phyloP scores from a whole-genome alignment of 2,797 vertebrate species.

The Eleutherodactylus coqui region DNA sequence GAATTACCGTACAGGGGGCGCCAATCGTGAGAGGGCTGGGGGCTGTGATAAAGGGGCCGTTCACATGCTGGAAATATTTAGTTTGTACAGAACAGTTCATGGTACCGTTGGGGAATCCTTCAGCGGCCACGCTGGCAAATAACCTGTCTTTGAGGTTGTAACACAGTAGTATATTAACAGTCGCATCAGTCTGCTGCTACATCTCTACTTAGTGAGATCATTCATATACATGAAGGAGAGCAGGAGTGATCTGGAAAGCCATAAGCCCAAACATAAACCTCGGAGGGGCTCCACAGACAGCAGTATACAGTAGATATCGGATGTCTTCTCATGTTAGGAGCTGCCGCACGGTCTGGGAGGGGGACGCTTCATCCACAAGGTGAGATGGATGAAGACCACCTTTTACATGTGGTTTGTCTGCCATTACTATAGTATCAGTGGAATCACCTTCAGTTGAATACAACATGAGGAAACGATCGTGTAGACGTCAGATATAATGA shows the following conservation, averaged over 20 bases:
- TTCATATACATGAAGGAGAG: constrained; percentile 59
- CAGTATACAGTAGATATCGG: constrained; percentile 65
- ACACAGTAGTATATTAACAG: background rate
- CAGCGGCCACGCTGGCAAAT: constrained; percentile 54
- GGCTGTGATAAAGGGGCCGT: no score
- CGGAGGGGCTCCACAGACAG: constrained; percentile 62
- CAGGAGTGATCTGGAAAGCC: constrained; percentile 56
- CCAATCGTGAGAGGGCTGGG: no score
- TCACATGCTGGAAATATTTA: no score
- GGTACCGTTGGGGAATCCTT: constrained; percentile 67
- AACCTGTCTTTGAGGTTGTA: background rate
- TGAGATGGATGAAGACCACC: constrained; percentile 61
- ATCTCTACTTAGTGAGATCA: constrained; percentile 55
- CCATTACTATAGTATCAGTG: constrained; percentile 67
- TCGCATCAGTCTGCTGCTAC: background rate
- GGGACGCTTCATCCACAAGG: constrained; percentile 48
- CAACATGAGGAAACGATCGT: background rate
- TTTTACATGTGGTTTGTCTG: constrained; percentile 66
- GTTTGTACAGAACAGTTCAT: no score
- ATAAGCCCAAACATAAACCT: constrained; percentile 60
- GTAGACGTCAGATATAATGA: background rate
- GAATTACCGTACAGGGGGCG: no score
- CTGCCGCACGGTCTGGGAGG: constrained; percentile 72
- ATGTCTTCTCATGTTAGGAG: constrained; percentile 84
- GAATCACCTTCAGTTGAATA: constrained; percentile 58